phyloP scores from a whole-genome alignment of 1,140 invertebrate genomes.

The Propsilocerus akamusi region DNA sequence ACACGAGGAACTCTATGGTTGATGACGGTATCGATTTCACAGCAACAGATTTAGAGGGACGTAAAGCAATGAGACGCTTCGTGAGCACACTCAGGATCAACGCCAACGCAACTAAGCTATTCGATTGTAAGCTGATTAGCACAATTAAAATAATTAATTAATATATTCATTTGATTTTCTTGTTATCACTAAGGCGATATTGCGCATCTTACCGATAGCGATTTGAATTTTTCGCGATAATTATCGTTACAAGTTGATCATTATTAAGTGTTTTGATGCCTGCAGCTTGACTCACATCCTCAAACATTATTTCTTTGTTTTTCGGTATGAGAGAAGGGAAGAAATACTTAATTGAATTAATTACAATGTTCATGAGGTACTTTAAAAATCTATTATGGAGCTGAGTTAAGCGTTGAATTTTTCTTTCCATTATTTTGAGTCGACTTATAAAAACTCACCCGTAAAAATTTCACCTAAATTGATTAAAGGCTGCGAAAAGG shows the following conservation, averaged over 20 bases:
- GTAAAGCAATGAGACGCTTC: background rate
- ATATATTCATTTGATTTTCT: background rate
- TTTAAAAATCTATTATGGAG: too few relatives aligned
- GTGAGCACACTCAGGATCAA: conserved; percentile 16
- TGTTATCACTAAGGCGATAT: background rate
- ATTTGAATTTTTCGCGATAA: conserved; percentile 21
- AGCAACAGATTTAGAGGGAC: background rate
- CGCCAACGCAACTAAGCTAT: conserved; percentile 17
- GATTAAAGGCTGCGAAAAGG: conserved; percentile 13
- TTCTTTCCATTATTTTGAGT: too few relatives aligned
- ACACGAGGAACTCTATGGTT: background rate
- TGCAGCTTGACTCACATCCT: conserved; percentile 15
- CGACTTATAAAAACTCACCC: too few relatives aligned
- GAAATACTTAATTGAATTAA: too few relatives aligned
- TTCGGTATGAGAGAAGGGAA: too few relatives aligned
- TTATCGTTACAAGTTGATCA: conserved; percentile 16
- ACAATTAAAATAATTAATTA: background rate
- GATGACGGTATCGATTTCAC: background rate
- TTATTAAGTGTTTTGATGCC: conserved; percentile 15
- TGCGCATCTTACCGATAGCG: conserved; percentile 12
- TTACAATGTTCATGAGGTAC: too few relatives aligned
- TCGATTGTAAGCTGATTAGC: conserved; percentile 19
- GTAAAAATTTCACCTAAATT: conserved; percentile 16
- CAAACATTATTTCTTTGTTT: conserved; percentile 14
- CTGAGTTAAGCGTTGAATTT: too few relatives aligned